Conservation (phyloP, 2,113 vertebrate genomes). For the Chaetura pelagica region DNA sequence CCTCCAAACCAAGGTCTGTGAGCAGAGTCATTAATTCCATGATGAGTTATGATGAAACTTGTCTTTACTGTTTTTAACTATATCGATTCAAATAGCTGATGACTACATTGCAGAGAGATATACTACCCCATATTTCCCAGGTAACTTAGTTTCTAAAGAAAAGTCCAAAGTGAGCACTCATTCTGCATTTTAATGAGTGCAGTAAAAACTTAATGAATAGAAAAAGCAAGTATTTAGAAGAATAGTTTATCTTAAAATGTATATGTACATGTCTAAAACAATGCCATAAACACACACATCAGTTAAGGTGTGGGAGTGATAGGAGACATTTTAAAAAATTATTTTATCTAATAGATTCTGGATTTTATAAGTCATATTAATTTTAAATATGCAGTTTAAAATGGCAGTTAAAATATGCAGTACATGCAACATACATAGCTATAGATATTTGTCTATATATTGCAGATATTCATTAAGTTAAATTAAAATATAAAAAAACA, state of each 20-base stretch:
- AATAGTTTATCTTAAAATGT: background rate
- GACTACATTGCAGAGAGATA: too few relatives aligned
- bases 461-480: background rate
- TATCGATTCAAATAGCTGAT: background rate
- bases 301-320: background rate
- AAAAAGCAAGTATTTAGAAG: background rate
- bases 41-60: background rate
- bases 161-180: background rate
- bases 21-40: background rate
- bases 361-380: background rate
- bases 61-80: background rate
- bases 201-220: background rate
- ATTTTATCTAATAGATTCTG: background rate
- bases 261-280: background rate
- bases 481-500: background rate
- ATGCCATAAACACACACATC: background rate
- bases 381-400: background rate
- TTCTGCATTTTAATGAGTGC: background rate
- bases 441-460: background rate
- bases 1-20: background rate
- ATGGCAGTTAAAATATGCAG: background rate
- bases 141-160: background rate
- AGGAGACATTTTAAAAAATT: background rate
- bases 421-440: background rate
- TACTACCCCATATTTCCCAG: background rate